phyloP scores from a whole-genome alignment of 2,113 vertebrate genomes.

The Ia io region DNA sequence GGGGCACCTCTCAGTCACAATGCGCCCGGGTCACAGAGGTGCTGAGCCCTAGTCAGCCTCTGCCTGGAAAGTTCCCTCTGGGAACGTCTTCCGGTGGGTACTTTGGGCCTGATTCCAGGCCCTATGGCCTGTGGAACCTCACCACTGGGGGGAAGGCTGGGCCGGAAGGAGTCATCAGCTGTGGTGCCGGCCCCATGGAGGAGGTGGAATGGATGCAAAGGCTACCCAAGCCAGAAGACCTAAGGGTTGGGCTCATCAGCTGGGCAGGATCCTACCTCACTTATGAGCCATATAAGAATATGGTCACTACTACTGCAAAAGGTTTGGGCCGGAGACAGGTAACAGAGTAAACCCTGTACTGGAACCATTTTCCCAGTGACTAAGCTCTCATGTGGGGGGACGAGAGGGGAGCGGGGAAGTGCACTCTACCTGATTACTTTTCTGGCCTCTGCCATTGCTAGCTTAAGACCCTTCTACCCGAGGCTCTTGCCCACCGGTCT shows the following conservation, averaged over 20 bases:
- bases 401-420: too few species aligned
- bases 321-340: slow-evolving; percentile 73
- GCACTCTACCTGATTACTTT: not conserved
- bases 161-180: slow-evolving; percentile 46
- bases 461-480: not conserved
- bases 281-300: slow-evolving; percentile 57
- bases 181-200: slow-evolving; percentile 57
- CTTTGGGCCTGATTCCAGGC: slow-evolving; percentile 26
- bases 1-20: slow-evolving; percentile 67
- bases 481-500: not conserved
- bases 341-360: not conserved
- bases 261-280: slow-evolving; percentile 72
- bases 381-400: not conserved
- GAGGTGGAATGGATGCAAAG: slow-evolving; percentile 43
- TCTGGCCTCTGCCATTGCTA: not conserved
- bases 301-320: slow-evolving; percentile 64
- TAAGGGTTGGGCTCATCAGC: slow-evolving; percentile 76
- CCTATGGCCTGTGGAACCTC: slow-evolving; percentile 68
- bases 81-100: slow-evolving; percentile 46
- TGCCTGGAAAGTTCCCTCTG: slow-evolving; percentile 40
- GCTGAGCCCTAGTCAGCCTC: not conserved
- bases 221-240: slow-evolving; percentile 34
- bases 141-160: slow-evolving; percentile 58
- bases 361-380: not conserved
- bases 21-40: slow-evolving; percentile 76